Conservation (phyloP, 2,888 invertebrate species). For the Platyscelio sp. region DNA sequence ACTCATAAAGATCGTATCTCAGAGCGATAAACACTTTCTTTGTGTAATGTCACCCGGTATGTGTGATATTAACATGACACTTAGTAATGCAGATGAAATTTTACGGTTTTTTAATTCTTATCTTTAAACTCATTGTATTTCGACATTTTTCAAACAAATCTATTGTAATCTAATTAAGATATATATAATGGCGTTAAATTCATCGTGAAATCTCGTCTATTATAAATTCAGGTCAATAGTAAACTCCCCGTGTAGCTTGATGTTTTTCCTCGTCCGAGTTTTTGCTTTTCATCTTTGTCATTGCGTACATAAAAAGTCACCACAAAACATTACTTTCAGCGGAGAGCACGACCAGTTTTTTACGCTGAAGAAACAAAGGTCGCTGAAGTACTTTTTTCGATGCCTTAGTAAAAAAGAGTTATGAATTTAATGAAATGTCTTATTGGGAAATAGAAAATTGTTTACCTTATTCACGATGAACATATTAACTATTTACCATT, state of each 20-base stretch:
- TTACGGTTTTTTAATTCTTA: too few relatives aligned
- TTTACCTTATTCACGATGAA: not conserved
- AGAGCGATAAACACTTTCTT: too few relatives aligned
- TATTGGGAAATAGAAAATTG: slow-evolving; percentile 8
- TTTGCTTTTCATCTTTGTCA: slow-evolving; percentile 53
- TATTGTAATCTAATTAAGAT: slow-evolving; percentile 38
- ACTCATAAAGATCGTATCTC: too few relatives aligned
- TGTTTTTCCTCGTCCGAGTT: slow-evolving; percentile 19
- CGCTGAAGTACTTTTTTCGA: slow-evolving; percentile 28
- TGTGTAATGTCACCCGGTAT: too few relatives aligned
- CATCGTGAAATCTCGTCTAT: slow-evolving; percentile 24
- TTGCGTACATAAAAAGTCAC: slow-evolving; percentile 49
- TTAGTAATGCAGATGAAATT: too few relatives aligned
- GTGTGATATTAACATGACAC: too few relatives aligned
- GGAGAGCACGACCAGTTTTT: slow-evolving; percentile 33
- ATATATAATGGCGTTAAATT: slow-evolving; percentile 32
- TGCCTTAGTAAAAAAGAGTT: slow-evolving; percentile 35
- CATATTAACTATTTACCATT: slow-evolving; percentile 49
- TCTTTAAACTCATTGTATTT: too few relatives aligned
- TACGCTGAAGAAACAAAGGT: slow-evolving; percentile 46
- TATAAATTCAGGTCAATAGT: slow-evolving; percentile 51
- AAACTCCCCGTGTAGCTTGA: too few relatives aligned
- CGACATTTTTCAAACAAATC: too few relatives aligned
- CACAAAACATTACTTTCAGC: slow-evolving; percentile 45
- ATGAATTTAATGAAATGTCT: slow-evolving; percentile 52